Base-by-base conservation (phyloP, 2,113 vertebrate species). In the Ibidorhyncha struthersii region DNA sequence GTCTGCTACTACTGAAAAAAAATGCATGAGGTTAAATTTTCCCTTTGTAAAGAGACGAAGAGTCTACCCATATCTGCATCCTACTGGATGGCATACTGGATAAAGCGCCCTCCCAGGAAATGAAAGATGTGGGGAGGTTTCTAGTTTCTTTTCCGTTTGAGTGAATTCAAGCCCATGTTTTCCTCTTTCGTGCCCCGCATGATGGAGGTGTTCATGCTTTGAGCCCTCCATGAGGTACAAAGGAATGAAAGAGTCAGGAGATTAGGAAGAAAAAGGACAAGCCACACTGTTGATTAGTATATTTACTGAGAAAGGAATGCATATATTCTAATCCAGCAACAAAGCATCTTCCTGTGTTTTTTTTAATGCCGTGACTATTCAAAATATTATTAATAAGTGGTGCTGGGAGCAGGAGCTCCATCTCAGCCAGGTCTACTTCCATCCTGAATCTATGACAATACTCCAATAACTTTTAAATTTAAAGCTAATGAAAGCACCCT, bases 11-110 rank as follows among this genome's bases (percentile, higher is more conserved):
- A 16, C 38, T 79, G 23, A 67, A 81, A 53, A 52, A 53, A 81
- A 61, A 30, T 4, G 29, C 2, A 4, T 0, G 0, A 58, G 8
- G 6, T 87, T 86, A n/a, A n/a, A n/a, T 74, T 82, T 61, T 52
- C 38, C 27, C 18, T 61, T 40, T 55, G 27, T 59, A 50, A 69
- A 58, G 47, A 84, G 47, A 50, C 8, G 9, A 69, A 38, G 36
- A 30, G 6, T 55, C 38, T 63, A 43, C 49, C 7, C 9, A 12
- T 45, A 27, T 7, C 47, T 36, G 2, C 15, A 26, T 85, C 25
- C 29, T 55, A 40, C 16, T 43, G 58, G 26, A 77, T 52, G 18
- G 21, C 36, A 29, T 34, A 34, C 11, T 55, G 19, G 26, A 47
- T 18, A 53, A 12, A 76, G 5, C 41, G 36, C 41, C 20, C 13